Conservation (phyloP, 2,888 invertebrate genomes). For the Drosophila infuscata region DNA sequence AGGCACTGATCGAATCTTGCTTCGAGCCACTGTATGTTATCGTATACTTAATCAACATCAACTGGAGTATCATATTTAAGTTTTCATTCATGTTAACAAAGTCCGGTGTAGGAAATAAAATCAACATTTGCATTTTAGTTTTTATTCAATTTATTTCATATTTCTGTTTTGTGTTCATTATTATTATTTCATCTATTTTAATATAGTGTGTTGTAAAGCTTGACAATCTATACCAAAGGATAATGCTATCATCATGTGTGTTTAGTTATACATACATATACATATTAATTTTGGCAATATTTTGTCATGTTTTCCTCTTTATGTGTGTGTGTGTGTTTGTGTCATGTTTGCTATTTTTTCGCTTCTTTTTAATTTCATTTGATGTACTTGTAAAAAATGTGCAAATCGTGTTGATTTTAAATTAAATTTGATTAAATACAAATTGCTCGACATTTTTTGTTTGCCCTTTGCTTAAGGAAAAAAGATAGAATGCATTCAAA, state of each 20-base stretch:
- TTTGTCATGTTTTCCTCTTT: conserved; percentile 39
- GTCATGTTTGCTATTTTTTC: conserved; percentile 15
- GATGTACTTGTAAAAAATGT: conserved; percentile 10
- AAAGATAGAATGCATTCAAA: neutral
- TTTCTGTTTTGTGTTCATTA: conserved; percentile 57
- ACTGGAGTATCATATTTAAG: neutral
- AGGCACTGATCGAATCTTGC: too few relatives aligned
- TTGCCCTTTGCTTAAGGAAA: neutral
- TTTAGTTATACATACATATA: conserved; percentile 39
- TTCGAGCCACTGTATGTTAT: too few relatives aligned
- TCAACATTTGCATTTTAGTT: conserved; percentile 39
- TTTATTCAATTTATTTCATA: conserved; percentile 76
- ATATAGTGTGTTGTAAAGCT: conserved; percentile 77
- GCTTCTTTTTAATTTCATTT: conserved; percentile 2
- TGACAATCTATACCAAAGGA: conserved; percentile 76
- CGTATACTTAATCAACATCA: neutral
- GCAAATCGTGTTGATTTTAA: conserved; percentile 27
- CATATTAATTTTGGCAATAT: conserved; percentile 36
- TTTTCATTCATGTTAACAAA: neutral
- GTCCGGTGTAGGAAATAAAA: conserved; percentile 4
- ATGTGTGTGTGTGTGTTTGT: conserved; percentile 41
- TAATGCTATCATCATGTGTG: conserved; percentile 70
- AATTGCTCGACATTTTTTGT: conserved; percentile 11
- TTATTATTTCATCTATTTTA: conserved; percentile 70
- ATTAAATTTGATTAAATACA: conserved; percentile 47